Evolutionary conservation across 2,888 invertebrate genomes (phyloP), one percentile per base, ranked within the genome.

Genomic region (Scotopteryx bipunctaria): DNA sequence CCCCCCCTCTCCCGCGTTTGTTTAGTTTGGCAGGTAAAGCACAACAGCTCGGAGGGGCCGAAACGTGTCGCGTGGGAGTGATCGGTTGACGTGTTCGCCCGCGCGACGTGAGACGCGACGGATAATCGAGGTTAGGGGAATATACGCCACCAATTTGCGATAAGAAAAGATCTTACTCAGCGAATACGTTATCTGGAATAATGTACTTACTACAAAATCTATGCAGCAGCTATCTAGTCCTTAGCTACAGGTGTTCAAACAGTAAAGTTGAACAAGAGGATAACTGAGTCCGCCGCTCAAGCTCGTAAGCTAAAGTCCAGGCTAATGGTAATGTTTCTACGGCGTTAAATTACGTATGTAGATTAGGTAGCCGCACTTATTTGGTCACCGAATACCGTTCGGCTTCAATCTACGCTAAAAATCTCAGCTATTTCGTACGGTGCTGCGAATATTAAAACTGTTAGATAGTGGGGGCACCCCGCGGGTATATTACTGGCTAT

Each of bases 11-110:
- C 47, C 59, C 71, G 69, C 72, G 74, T 75, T 76, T 80, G 79
- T 81, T 81, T 81, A 78, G 76, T 81, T 82, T 78, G 81, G 78
- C 83, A 85, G 84, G 83, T 84, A 82, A 80, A 78, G 77, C 76
- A 75, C 79, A 76, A 73, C 71, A 71, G 66, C 46, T 29, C 43
- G 35, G 42, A 69, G 73, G 71, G 73, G 64, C 59, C 61, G 57
- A 61, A 61, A 66, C 71, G 70, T 71, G 73, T 69, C 73, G 73
- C 73, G 78, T 72, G 76, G 71, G 76, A 69, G 71, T 71, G 73
- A 71, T 76, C 71, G 67, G 63, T 68, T 68, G 73, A 71, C 73
- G 71, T 74, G 70, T 72, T 32, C 73, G 66, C 62, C 59, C 15
- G 17, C 40, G 33, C 64, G 66, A 57, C 66, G 64, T 54, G 55